phyloP scores from a whole-genome alignment of 2,888 invertebrate species.

The Deilephila elpenor region DNA sequence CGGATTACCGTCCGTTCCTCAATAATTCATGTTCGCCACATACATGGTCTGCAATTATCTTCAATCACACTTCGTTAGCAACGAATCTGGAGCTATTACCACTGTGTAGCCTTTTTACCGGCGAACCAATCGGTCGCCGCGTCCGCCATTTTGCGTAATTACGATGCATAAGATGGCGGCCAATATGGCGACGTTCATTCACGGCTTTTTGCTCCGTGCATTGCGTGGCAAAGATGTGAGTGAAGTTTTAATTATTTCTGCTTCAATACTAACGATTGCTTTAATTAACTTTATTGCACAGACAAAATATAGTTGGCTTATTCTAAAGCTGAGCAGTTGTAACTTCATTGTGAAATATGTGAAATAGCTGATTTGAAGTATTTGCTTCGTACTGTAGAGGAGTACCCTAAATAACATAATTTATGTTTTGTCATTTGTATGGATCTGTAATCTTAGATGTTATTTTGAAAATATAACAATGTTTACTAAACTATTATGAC shows the following conservation, averaged over 20 bases:
- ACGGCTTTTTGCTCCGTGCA: conserved; percentile 55
- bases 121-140: conserved; percentile 58
- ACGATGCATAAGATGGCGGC: conserved; percentile 67
- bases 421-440: too few relatives aligned
- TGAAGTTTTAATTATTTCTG: conserved; percentile 31
- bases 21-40: conserved; percentile 49
- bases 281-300: conserved; percentile 12
- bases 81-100: conserved; percentile 76
- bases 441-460: too few relatives aligned
- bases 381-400: too few relatives aligned
- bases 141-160: conserved; percentile 75
- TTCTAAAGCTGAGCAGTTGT: background rate
- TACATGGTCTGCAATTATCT: conserved; percentile 62
- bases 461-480: too few relatives aligned
- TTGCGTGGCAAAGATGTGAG: conserved; percentile 27
- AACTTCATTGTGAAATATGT: background rate
- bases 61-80: conserved; percentile 73
- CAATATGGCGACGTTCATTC: conserved; percentile 67
- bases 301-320: conserved; percentile 1
- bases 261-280: conserved; percentile 21
- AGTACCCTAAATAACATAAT: too few relatives aligned
- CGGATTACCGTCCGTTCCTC: conserved; percentile 37
- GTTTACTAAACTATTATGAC: too few relatives aligned
- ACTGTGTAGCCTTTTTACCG: conserved; percentile 69
- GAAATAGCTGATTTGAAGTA: background rate